Evolutionary conservation across 2,113 vertebrate genomes (phyloP).

Genomic region (Parotia lawesii): DNA sequence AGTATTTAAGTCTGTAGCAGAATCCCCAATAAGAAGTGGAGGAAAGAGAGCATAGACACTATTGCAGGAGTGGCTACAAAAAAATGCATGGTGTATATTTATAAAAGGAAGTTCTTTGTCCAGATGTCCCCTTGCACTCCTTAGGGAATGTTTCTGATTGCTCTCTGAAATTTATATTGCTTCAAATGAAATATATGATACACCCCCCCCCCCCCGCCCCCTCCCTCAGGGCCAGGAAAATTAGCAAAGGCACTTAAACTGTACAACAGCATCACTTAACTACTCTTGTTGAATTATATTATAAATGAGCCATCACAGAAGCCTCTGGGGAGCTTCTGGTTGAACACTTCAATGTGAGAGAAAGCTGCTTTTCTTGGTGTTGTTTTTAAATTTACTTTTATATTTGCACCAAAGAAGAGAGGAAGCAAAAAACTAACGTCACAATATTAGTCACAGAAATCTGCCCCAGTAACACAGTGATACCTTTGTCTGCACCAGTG

Average conservation of each 20-base stretch:
- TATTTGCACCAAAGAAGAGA: not conserved
- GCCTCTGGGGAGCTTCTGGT: conserved; percentile 43
- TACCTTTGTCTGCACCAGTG: not conserved
- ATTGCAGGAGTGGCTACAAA: not conserved
- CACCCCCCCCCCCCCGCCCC: not conserved
- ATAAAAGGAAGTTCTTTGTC: conserved; percentile 25
- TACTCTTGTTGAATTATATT: conserved; percentile 50
- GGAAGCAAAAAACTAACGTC: not conserved
- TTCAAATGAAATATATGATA: conserved; percentile 53
- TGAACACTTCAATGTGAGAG: conserved; percentile 1
- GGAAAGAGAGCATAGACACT: not conserved
- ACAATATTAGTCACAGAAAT: not conserved
- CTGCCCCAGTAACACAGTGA: not conserved
- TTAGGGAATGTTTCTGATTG: conserved; percentile 33
- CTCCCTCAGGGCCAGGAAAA: not conserved
- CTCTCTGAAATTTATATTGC: conserved; percentile 42
- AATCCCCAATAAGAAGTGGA: conserved; percentile 23
- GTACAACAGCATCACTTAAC: conserved; percentile 44
- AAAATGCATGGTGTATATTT: not conserved
- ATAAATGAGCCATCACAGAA: conserved; percentile 50
- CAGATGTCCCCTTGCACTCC: conserved; percentile 18
- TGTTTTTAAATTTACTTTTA: not conserved
- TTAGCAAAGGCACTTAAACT: conserved; percentile 56
- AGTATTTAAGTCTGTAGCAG: conserved; percentile 42
- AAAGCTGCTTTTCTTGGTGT: not conserved